Percentiles rank a stretch among this genome's conserved stretches.
Conservation (phyloP, 1,140 invertebrate genomes). For the Saccostrea glomerata region DNA sequence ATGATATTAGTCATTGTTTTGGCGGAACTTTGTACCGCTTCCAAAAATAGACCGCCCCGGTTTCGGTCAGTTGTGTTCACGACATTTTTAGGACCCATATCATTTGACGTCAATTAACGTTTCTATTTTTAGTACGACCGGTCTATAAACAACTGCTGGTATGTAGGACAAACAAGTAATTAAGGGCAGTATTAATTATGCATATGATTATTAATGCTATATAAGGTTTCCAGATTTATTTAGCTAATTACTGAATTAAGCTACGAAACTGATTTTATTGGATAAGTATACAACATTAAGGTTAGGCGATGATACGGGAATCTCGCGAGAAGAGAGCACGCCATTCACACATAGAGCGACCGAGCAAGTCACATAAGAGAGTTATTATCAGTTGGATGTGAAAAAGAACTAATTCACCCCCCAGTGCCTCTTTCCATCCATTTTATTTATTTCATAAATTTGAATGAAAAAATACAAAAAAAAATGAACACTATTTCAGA, state of each 20-base stretch:
- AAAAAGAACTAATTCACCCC: too few species aligned
- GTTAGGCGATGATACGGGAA: background rate
- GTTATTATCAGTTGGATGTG: too few species aligned
- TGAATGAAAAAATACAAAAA: too few species aligned
- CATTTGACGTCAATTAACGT: background rate
- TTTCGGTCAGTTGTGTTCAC: background rate
- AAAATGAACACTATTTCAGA: too few species aligned
- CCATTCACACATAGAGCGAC: too few species aligned
- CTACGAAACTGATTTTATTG: background rate
- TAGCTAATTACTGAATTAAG: background rate
- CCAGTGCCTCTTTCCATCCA: too few species aligned
- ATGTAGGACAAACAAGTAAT: background rate
- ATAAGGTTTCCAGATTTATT: background rate
- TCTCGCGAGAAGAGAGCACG: too few species aligned
- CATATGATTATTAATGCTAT: background rate
- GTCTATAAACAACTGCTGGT: background rate
- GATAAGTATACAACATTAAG: background rate
- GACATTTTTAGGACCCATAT: background rate
- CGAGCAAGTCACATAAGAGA: too few species aligned
- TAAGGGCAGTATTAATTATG: background rate
- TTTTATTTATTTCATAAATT: too few species aligned
- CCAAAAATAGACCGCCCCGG: background rate
- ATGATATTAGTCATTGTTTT: background rate
- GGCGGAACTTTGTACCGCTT: background rate
- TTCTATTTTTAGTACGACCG: background rate